phyloP scores from a whole-genome alignment of 2,888 invertebrate species.

The Slavum lentiscoides region DNA sequence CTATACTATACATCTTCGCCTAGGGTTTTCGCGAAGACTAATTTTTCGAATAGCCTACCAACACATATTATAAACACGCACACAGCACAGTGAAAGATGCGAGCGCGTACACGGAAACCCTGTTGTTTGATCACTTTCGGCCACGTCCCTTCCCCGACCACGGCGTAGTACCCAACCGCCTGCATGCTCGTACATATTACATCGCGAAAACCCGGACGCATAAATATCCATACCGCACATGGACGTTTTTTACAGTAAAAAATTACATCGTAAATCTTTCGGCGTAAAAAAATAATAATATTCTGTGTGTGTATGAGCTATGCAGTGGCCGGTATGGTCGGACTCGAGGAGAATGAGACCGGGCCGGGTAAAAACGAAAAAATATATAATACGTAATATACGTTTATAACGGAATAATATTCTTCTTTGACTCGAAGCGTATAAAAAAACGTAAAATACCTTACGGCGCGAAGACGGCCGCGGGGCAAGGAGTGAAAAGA shows the following conservation, averaged over 20 bases:
- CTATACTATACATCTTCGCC: too few relatives aligned
- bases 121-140: conserved; percentile 1
- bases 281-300: background rate
- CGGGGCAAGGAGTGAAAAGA: background rate
- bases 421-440: conserved; percentile 18
- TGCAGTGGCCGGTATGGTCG: too few relatives aligned
- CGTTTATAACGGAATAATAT: background rate
- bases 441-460: conserved; percentile 2
- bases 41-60: too few relatives aligned
- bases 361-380: background rate
- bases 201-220: conserved; percentile 13
- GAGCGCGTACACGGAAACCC: background rate
- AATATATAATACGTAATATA: background rate
- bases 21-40: too few relatives aligned
- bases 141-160: too few relatives aligned
- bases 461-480: background rate
- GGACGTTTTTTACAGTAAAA: conserved; percentile 12
- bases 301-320: too few relatives aligned
- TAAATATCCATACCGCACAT: conserved; percentile 20
- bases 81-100: background rate
- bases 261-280: conserved; percentile 38
- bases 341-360: too few relatives aligned
- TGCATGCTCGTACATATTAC: conserved; percentile 23
- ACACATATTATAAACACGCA: background rate
- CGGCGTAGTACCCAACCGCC: background rate